A percentile compares a stretch with the other conserved stretches of the same genome.
These are phyloP conservation scores for Stenodera caucasica DNA, from an alignment of 2,888 invertebrate species.

Conservation along the genomic window DNA sequence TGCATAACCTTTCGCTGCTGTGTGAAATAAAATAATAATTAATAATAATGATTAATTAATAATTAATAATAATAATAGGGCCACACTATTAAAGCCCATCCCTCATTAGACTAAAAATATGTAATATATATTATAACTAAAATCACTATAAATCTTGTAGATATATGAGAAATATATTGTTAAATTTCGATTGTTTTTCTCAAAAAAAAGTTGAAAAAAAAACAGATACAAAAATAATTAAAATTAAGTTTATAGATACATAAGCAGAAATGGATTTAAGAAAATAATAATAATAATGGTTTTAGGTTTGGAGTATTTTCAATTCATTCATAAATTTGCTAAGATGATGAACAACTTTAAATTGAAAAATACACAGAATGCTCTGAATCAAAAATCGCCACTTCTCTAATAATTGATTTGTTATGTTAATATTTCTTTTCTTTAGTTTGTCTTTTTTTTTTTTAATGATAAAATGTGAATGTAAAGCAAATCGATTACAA, in stretches of 20 bases:
- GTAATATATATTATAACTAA: conserved; percentile 44
- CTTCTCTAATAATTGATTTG: conserved; percentile 38
- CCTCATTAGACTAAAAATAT: conserved; percentile 49
- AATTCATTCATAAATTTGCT: too few species aligned
- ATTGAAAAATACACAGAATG: conserved; percentile 27
- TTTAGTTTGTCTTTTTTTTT: conserved; percentile 34
- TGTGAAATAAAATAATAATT: conserved; percentile 27
- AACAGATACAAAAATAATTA: not conserved
- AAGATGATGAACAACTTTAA: not conserved
- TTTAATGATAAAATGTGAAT: conserved; percentile 40
- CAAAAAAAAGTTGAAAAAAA: conserved; percentile 11
- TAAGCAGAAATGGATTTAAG: conserved; percentile 8
- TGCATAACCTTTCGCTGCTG: conserved; percentile 29
- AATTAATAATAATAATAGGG: conserved; percentile 36
- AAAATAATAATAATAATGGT: conserved; percentile 3
- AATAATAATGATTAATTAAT: not conserved
- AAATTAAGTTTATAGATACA: conserved; percentile 22
- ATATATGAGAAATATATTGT: conserved; percentile 55
- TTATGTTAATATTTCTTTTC: conserved; percentile 27
- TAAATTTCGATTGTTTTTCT: conserved; percentile 51
- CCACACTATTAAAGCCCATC: conserved; percentile 41
- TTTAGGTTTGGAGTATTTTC: conserved; percentile 32
- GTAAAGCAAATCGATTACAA: conserved; percentile 44
- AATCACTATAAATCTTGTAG: conserved; percentile 53
- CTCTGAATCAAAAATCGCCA: conserved; percentile 38